Base-by-base conservation (phyloP, 2,113 vertebrate species). In the Gasterosteus nipponicus region DNA sequence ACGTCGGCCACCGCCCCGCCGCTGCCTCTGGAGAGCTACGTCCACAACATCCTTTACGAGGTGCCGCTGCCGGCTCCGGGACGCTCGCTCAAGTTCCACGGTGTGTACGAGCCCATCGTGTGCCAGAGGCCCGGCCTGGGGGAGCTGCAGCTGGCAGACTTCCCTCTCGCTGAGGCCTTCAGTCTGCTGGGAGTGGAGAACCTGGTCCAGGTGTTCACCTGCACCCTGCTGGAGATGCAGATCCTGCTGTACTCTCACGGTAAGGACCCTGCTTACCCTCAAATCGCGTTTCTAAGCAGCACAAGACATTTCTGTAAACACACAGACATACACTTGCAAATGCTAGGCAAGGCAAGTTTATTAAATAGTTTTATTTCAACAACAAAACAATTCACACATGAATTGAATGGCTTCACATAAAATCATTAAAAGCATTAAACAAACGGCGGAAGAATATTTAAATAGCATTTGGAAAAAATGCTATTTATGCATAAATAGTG, bases 161-260 rank as follows among this genome's bases (percentile, higher is more conserved):
- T 96, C 75, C 95, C 96, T 0, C 93, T 98, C 12, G 91, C 94
- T 1, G 95, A 96, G 78, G 92, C 93, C 57, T 95, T 97, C 0
- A 93, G 92, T 81, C 93, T 97, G 54, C 90, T 98, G 84, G 97
- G 97, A 7, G 81, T 96, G 56, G 97, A 98, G 83, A 97, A 97
- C 89, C 92, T 98, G 73, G 94, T 98, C 47, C 97, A 98, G 87
- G 94, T 98, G 47, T 98, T 98, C 81, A 98, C 97, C 26, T 98
- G 97, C 1, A 95, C 96, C 29, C 94, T 98, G 44, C 91, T 98
- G 76, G 97, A 98, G 91, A 98, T 98, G 96, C 97, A 98, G 93
- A 95, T 97, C 82, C 96, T 98, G 16, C 95, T 98, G 18, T 98
- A 97, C 88, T 98, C 97, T 0, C 95, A 97, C 92, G 97, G 97